Conservation (phyloP, 2,888 invertebrate genomes). For the Amiota minor region DNA sequence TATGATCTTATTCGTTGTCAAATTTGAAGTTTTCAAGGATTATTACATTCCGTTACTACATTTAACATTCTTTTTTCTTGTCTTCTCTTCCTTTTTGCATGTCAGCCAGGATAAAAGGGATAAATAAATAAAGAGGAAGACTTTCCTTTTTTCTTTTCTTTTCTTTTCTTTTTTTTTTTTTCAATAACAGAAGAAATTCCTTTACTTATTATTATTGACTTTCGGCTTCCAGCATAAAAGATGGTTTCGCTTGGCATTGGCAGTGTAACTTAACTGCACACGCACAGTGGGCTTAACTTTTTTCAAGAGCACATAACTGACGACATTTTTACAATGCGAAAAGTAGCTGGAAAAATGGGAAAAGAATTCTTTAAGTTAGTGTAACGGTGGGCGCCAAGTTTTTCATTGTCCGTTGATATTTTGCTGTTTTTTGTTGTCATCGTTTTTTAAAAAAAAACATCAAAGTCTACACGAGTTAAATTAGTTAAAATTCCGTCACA, state of each 20-base stretch:
- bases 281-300: constrained; percentile 29
- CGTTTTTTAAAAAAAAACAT: constrained; percentile 18
- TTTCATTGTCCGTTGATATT: not conserved
- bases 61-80: constrained; percentile 52
- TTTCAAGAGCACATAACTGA: constrained; percentile 62
- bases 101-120: not conserved
- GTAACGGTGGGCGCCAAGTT: constrained; percentile 24
- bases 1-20: constrained; percentile 39
- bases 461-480: constrained; percentile 20
- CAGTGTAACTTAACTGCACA: constrained; percentile 36
- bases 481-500: not conserved
- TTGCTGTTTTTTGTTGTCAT: not conserved
- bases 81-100: constrained; percentile 20
- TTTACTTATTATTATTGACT: constrained; percentile 31
- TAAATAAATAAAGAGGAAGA: constrained; percentile 22
- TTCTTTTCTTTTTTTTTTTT: constrained; percentile 42
- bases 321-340: constrained; percentile 9
- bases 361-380: not conserved
- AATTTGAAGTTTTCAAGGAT: constrained; percentile 65
- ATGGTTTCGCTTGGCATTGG: constrained; percentile 34
- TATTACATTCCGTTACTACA: constrained; percentile 67
- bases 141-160: constrained; percentile 44
- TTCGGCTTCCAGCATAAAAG: constrained; percentile 25
- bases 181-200: constrained; percentile 10
- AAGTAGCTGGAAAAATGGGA: not conserved